Conservation (phyloP, 2,797 vertebrate species). For the Thalassophryne amazonica region DNA sequence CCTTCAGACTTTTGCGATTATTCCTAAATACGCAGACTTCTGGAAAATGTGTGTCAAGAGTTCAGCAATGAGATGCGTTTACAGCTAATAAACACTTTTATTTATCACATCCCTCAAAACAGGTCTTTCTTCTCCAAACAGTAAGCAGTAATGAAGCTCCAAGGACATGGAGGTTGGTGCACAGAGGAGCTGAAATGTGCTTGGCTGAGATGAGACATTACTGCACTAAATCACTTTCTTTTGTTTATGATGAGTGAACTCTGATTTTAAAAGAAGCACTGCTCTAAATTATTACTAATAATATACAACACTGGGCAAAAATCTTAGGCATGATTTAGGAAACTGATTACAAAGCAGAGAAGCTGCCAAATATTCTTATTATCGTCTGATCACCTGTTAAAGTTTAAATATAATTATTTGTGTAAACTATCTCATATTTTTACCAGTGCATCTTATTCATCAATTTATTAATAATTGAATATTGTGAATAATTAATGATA, state of each 20-base stretch:
- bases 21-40: constrained; percentile 16
- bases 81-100: constrained; percentile 16
- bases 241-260: constrained; percentile 16
- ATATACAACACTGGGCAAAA: too few relatives aligned
- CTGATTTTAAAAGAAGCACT: constrained; percentile 19
- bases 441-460: too few relatives aligned
- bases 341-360: too few relatives aligned
- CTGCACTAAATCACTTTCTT: constrained; percentile 25
- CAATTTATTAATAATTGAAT: too few relatives aligned
- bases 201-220: constrained; percentile 31
- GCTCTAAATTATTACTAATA: constrained; percentile 3
- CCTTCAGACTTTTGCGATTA: constrained; percentile 18
- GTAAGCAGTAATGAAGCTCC: constrained; percentile 42
- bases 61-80: constrained; percentile 22
- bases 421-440: too few relatives aligned
- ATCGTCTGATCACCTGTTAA: too few relatives aligned
- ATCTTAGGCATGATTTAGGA: too few relatives aligned
- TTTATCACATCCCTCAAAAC: constrained; percentile 10
- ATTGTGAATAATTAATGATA: too few relatives aligned
- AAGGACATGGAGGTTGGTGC: constrained; percentile 53
- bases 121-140: constrained; percentile 6
- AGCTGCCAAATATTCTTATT: too few relatives aligned
- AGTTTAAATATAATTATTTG: too few relatives aligned
- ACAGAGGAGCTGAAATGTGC: constrained; percentile 12
- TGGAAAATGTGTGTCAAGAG: constrained; percentile 22